Conservation (phyloP, 1,140 invertebrate genomes). For the Drosophila bifasciata region DNA sequence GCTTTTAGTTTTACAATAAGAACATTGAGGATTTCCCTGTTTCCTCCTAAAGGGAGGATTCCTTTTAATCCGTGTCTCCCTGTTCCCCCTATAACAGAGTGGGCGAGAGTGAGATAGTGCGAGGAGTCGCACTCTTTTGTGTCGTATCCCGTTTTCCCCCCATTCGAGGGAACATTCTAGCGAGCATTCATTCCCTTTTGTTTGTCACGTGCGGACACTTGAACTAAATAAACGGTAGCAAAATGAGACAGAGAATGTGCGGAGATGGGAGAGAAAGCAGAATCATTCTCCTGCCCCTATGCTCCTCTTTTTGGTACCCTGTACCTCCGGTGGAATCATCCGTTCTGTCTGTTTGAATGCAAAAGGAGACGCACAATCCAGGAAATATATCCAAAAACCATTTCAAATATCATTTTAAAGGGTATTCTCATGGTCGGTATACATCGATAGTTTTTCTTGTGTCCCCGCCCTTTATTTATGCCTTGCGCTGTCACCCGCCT, state of each 20-base stretch:
- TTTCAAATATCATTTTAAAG: no score
- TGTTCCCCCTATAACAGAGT: not conserved
- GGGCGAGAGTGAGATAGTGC: not conserved
- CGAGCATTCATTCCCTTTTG: slow-evolving; percentile 32
- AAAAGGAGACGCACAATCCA: not conserved
- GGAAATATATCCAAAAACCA: no score
- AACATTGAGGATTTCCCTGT: no score
- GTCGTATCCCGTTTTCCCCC: no score
- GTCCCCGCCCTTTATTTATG: slow-evolving; percentile 11
- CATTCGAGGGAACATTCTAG: not conserved
- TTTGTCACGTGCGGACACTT: slow-evolving; percentile 75
- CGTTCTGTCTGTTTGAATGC: not conserved
- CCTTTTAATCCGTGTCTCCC: no score
- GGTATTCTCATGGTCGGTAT: no score
- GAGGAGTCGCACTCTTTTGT: not conserved
- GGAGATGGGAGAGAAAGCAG: slow-evolving; percentile 16
- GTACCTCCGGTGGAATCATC: no score
- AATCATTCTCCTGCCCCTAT: not conserved
- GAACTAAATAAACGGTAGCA: slow-evolving; percentile 38
- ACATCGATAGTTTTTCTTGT: slow-evolving; percentile 8
- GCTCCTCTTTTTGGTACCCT: no score
- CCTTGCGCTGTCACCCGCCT: slow-evolving; percentile 14
- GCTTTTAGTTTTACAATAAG: no score
- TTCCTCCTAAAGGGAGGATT: no score
- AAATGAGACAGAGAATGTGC: slow-evolving; percentile 13